Evolutionary conservation across 2,888 invertebrate species (phyloP).

Genomic region (Poecilobothrus nobilitatus): DNA sequence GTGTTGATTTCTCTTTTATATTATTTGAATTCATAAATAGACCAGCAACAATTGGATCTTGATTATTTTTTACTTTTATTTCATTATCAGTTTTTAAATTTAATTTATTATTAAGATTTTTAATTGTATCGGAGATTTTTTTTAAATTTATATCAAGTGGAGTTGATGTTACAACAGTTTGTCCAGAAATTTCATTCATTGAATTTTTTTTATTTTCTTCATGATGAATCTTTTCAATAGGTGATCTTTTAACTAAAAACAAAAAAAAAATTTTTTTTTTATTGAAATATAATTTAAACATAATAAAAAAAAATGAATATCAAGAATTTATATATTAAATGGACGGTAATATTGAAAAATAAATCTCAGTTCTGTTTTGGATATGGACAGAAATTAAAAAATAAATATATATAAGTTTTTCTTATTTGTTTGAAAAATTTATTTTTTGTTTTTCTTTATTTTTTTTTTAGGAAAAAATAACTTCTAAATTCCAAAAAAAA

Average conservation of each 20-base stretch:
- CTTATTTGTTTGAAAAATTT: too few species aligned
- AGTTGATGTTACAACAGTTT: background rate
- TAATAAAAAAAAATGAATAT: too few species aligned
- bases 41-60: background rate
- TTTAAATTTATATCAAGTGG: background rate
- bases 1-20: conserved; percentile 13
- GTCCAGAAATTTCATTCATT: background rate
- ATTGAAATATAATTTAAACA: too few species aligned
- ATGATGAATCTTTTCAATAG: background rate
- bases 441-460: too few species aligned
- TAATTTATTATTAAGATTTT: background rate
- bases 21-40: background rate
- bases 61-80: background rate
- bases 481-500: too few species aligned
- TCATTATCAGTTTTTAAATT: background rate
- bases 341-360: too few species aligned
- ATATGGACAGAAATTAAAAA: background rate
- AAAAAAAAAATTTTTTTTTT: conserved; percentile 2
- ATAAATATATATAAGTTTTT: too few species aligned
- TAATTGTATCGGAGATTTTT: background rate
- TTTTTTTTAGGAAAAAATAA: too few species aligned
- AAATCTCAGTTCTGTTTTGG: too few species aligned
- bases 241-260: background rate
- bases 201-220: background rate
- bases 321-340: too few species aligned